A percentile compares a stretch with the other conserved stretches of the same genome.
These are phyloP conservation scores for Papilio polyxenes DNA, from an alignment of 1,140 invertebrate species.

Conservation along the genomic window DNA sequence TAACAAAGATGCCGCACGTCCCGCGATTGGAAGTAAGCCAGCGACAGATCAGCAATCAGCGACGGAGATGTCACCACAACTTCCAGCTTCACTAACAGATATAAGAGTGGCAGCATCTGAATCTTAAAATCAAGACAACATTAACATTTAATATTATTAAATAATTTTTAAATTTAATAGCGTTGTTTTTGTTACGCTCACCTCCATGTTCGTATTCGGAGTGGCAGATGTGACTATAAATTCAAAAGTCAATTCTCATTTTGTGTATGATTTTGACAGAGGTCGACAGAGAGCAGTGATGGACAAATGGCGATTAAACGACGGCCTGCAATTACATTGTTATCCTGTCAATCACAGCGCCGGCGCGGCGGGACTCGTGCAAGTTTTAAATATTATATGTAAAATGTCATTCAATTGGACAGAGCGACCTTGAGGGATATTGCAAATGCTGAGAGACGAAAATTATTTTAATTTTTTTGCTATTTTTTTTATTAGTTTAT, in stretches of 20 bases:
- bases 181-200: not conserved
- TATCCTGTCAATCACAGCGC: constrained; percentile 31
- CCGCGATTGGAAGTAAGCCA: constrained; percentile 50
- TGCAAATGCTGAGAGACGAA: not conserved
- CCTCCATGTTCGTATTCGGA: not conserved
- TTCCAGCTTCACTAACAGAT: constrained; percentile 1
- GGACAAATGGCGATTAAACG: constrained; percentile 18
- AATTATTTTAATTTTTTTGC: not conserved
- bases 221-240: not conserved
- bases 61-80: constrained; percentile 17
- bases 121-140: not conserved
- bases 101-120: not conserved
- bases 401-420: constrained; percentile 1
- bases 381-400: constrained; percentile 21
- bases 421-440: not conserved
- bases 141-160: not conserved
- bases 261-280: constrained; percentile 31
- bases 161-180: not conserved
- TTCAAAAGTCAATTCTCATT: constrained; percentile 11
- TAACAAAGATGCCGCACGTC: constrained; percentile 45
- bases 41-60: constrained; percentile 28
- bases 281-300: not conserved
- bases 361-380: not conserved
- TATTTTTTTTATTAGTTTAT: not conserved
- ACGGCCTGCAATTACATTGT: constrained; percentile 27